phyloP scores from a whole-genome alignment of 2,113 vertebrate genomes.

The Trichechus manatus region DNA sequence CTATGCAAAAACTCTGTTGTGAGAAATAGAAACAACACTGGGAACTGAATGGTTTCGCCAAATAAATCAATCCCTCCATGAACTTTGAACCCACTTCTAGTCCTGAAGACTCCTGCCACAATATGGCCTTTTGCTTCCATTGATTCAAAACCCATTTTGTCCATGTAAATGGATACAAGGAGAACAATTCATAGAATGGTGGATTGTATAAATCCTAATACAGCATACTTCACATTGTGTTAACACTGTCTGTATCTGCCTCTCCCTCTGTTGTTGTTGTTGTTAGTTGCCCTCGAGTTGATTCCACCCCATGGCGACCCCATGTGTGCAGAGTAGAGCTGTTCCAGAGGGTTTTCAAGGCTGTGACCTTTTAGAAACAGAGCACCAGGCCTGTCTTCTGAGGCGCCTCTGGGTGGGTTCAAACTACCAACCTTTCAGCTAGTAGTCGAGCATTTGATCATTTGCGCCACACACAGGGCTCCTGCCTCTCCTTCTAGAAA shows the following conservation, averaged over 20 bases:
- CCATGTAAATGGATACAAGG: neutral
- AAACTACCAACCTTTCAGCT: neutral
- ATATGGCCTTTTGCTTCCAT: neutral
- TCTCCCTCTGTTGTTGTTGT: neutral
- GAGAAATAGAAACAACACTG: slow-evolving; percentile 32
- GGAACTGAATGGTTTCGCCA: neutral
- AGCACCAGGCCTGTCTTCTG: neutral
- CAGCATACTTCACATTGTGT: neutral
- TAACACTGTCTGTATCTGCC: neutral
- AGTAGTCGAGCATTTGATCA: neutral
- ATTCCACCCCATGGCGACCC: neutral
- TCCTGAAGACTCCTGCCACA: neutral
- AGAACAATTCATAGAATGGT: neutral
- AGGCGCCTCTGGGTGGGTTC: neutral
- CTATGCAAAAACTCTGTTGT: slow-evolving; percentile 14
- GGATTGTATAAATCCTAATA: neutral
- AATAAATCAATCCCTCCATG: neutral
- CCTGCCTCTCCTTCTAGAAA: neutral
- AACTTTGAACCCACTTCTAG: neutral
- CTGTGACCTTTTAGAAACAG: neutral
- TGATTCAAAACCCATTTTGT: slow-evolving; percentile 16
- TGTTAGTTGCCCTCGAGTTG: neutral
- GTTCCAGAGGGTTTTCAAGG: neutral
- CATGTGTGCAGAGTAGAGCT: neutral
- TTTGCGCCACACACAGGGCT: neutral